Evolutionary conservation across 2,888 invertebrate species (phyloP), one percentile per base, ranked within the genome.

Genomic region (Macrophya alboannulata): DNA sequence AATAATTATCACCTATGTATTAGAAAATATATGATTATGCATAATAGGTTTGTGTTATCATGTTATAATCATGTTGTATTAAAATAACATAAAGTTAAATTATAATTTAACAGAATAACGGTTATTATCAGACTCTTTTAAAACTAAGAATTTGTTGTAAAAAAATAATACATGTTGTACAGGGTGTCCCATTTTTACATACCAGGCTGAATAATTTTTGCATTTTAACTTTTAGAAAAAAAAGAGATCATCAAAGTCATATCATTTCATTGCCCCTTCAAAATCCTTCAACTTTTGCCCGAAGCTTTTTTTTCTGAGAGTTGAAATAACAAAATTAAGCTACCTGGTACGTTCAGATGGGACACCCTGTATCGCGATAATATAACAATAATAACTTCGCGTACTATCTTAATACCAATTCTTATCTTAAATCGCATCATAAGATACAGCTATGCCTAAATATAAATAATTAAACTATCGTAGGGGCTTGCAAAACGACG

Each of bases 401-500:
- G 55, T 48, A 48, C 45, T 48, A 2, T 1, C 62, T 25, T 25
- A 31, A 62, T 25, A 25, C 21, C 1, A 55, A 4, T 21, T 10
- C 25, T 62, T 62, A 62, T 62, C 62, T 62, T 62, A 12, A 4
- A 62, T 62, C 62, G 25, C 15, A 37, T 68, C 17, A 37, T 25
- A 48, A 12, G 48, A 48, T 12, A 48, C 9, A 48, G 3, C 48
- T 48, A 25, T 62, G 17, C 21, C n/a, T 62, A 25, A 25, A 12
- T 45, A 21, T 45, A 45, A 45, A n/a, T 21, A 74, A 45, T 9
- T 95, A 96, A 94, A 97, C 97, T 95, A 97, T 97, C 95, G 97
- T 97, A 94, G 98, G 97, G 91, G 97, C 97, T 95, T 97, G 97
- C 94, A 97, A 95, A 95, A 97, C 97, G 95, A 97, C 97, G 94